Conservation (phyloP, 2,113 vertebrate species). For the Nanorana parkeri region DNA sequence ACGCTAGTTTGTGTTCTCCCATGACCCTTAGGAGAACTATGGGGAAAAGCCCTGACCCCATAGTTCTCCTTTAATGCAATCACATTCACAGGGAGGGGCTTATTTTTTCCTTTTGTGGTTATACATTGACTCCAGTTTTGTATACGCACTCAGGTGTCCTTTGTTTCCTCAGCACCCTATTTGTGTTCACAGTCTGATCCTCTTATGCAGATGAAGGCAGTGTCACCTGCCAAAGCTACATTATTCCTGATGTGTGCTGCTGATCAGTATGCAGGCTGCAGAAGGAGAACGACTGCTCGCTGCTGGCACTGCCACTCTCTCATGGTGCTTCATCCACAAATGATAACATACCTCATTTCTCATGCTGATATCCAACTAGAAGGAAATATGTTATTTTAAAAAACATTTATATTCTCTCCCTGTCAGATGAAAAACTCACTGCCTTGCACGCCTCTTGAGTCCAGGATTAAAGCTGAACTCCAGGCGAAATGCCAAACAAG, state of each 20-base stretch:
- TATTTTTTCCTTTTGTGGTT: no score
- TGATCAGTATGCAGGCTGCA: conserved; percentile 34
- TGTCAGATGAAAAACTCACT: background rate
- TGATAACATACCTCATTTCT: conserved; percentile 23
- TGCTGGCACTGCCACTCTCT: background rate
- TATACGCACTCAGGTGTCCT: no score
- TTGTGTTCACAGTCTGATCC: no score
- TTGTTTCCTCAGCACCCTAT: no score
- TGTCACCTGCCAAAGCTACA: background rate
- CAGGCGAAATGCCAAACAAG: no score
- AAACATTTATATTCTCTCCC: background rate
- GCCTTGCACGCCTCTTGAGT: background rate
- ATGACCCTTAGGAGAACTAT: no score
- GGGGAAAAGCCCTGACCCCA: no score
- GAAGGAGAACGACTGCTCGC: background rate
- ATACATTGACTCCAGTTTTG: no score
- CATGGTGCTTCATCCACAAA: background rate
- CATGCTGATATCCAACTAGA: conserved; percentile 12
- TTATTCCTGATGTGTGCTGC: background rate
- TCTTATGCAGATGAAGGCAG: background rate
- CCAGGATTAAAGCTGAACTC: background rate
- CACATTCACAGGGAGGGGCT: no score
- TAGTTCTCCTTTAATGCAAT: no score
- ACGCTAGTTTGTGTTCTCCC: no score
- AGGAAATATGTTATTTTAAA: conserved; percentile 3